Evolutionary conservation across 2,888 invertebrate genomes (phyloP).

Genomic region (Steinernema hermaphroditum): DNA sequence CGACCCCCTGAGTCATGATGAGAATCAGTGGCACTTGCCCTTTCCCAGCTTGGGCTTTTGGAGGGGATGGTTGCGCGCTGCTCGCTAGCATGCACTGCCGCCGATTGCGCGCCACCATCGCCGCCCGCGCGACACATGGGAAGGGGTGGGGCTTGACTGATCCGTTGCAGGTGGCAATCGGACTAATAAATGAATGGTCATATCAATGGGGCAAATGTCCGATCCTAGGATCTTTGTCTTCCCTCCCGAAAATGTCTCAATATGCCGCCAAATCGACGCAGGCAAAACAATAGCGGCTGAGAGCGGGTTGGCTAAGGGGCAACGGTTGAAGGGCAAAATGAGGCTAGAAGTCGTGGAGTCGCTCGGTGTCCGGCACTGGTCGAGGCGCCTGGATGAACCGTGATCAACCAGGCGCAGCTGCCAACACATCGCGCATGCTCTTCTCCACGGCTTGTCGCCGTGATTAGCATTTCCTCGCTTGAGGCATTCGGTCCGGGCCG

Average conservation of each 20-base stretch:
- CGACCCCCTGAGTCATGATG: neutral
- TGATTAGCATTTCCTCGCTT: conserved; percentile 25
- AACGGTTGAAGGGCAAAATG: too few relatives aligned
- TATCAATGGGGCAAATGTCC: conserved; percentile 19
- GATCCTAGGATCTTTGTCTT: neutral
- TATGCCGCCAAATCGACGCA: conserved; percentile 3
- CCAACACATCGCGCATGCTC: conserved; percentile 7
- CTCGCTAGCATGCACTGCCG: conserved; percentile 10
- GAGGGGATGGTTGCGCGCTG: conserved; percentile 15
- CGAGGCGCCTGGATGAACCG: too few relatives aligned
- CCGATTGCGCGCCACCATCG: conserved; percentile 18
- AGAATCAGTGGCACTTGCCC: conserved; percentile 16
- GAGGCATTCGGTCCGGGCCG: conserved; percentile 15
- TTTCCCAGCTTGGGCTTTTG: conserved; percentile 10
- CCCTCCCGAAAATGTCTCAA: conserved; percentile 2
- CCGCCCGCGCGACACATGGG: conserved; percentile 25
- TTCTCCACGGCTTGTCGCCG: conserved; percentile 3
- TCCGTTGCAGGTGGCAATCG: conserved; percentile 26
- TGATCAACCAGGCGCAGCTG: conserved; percentile 5
- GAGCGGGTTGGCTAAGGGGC: too few relatives aligned
- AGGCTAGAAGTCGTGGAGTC: too few relatives aligned
- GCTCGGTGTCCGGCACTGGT: too few relatives aligned
- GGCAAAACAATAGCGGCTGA: too few relatives aligned
- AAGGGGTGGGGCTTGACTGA: conserved; percentile 5
- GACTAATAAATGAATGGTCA: conserved; percentile 28